Conservation (phyloP, 1,140 invertebrate species). For the Gryon sp. region DNA sequence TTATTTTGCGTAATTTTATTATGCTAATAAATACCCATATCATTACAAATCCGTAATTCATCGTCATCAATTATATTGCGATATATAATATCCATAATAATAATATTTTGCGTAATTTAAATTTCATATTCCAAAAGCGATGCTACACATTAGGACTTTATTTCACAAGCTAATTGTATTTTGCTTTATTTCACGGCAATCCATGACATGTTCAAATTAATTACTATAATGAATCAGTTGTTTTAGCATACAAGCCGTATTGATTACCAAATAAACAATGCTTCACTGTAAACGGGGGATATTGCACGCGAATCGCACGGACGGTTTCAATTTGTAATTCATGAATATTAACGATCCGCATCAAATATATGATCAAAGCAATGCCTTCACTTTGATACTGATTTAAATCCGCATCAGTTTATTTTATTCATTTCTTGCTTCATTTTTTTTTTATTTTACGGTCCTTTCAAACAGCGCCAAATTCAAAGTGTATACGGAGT, state of each 20-base stretch:
- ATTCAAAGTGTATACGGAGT: background rate
- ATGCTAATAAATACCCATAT: too few relatives aligned
- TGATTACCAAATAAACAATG: constrained; percentile 58
- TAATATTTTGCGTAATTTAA: too few relatives aligned
- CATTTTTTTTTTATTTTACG: too few relatives aligned
- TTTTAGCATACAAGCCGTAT: constrained; percentile 47
- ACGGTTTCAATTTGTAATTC: constrained; percentile 61
- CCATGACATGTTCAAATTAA: constrained; percentile 46
- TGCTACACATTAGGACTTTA: constrained; percentile 1
- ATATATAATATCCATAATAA: too few relatives aligned
- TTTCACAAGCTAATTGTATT: constrained; percentile 25
- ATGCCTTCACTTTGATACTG: constrained; percentile 42
- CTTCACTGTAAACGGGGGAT: constrained; percentile 31
- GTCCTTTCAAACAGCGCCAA: too few relatives aligned
- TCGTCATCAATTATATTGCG: too few relatives aligned
- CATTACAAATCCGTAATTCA: constrained; percentile 27
- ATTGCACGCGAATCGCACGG: constrained; percentile 37
- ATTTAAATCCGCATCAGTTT: constrained; percentile 12
- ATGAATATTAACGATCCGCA: constrained; percentile 61
- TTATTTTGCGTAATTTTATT: too few relatives aligned
- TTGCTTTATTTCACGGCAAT: constrained; percentile 39
- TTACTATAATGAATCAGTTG: constrained; percentile 50
- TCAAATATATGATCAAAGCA: constrained; percentile 59
- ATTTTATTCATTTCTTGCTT: constrained; percentile 1
- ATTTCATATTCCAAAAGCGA: constrained; percentile 43